A percentile compares a stretch with the other conserved stretches of the same genome.
Evolutionary conservation across 2,797 vertebrate species (phyloP).

Genomic region (Rhinophrynus dorsalis): DNA sequence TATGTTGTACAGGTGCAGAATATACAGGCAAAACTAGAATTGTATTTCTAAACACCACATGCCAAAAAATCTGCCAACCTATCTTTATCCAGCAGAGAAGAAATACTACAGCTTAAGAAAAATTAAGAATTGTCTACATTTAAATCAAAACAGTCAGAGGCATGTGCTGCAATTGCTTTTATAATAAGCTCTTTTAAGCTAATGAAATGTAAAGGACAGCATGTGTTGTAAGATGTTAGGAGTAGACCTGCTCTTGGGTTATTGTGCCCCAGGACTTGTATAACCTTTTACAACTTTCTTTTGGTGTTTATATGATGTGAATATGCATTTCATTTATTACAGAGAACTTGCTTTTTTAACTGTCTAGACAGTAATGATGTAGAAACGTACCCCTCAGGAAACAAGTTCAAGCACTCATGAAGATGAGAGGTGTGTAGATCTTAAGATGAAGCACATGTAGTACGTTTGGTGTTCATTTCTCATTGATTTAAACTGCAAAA

Average conservation of each 20-base stretch:
- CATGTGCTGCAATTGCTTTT: constrained; percentile 1
- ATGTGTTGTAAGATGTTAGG: background rate
- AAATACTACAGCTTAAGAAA: background rate
- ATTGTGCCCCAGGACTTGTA: constrained; percentile 7
- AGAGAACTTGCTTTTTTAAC: constrained; percentile 11
- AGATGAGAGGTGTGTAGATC: constrained; percentile 24
- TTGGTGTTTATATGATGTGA: constrained; percentile 27
- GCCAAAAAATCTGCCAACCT: background rate
- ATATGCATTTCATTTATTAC: constrained; percentile 37
- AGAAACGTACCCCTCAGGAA: constrained; percentile 3
- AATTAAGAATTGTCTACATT: constrained; percentile 3
- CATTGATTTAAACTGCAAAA: background rate
- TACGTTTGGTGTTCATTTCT: background rate
- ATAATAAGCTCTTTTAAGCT: constrained; percentile 1
- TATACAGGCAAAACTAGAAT: background rate
- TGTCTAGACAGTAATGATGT: constrained; percentile 16
- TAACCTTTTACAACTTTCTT: constrained; percentile 23
- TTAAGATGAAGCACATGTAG: background rate
- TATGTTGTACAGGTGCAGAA: too few species aligned
- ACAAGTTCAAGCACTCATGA: background rate
- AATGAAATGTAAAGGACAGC: constrained; percentile 19
- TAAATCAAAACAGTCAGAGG: background rate
- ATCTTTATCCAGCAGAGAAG: background rate
- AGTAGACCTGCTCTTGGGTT: background rate
- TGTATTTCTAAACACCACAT: background rate